A percentile compares a stretch with the other conserved stretches of the same genome.
Evolutionary conservation across 2,888 invertebrate species (phyloP).

Genomic region (Drosophila anomelani): DNA sequence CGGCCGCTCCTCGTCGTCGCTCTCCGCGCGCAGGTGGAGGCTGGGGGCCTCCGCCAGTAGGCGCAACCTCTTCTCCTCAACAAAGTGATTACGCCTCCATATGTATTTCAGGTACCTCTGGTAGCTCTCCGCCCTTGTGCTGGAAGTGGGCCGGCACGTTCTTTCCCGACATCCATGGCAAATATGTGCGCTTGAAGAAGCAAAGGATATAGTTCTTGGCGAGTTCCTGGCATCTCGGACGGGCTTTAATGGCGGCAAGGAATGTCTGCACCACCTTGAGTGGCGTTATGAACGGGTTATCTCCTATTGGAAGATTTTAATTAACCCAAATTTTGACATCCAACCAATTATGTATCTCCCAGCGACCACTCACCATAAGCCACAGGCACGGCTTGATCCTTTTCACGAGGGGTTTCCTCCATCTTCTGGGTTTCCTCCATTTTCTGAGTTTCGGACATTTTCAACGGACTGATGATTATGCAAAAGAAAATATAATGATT

Average conservation of each 20-base stretch:
- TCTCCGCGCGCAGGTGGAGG: conserved; percentile 18
- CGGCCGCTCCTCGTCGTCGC: not conserved
- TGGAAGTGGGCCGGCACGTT: conserved; percentile 19
- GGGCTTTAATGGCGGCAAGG: conserved; percentile 28
- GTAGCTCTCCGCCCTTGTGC: conserved; percentile 10
- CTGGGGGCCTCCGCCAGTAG: not conserved
- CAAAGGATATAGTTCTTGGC: conserved; percentile 50
- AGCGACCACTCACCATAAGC: not conserved
- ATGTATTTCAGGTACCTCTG: conserved; percentile 22
- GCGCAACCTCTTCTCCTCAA: not conserved
- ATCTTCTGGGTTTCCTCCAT: not conserved
- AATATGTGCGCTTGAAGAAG: conserved; percentile 11
- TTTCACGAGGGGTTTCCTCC: not conserved
- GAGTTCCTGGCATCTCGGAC: conserved; percentile 24
- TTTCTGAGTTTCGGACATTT: not conserved
- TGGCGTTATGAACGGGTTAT: not conserved
- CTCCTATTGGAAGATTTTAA: not conserved
- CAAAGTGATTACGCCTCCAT: not conserved
- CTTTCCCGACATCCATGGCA: conserved; percentile 15
- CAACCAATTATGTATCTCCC: too few species aligned
- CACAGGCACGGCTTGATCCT: not conserved
- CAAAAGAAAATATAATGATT: too few species aligned
- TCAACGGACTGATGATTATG: not conserved
- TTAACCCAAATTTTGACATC: not conserved
- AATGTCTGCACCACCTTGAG: conserved; percentile 14